phyloP scores from a whole-genome alignment of 2,888 invertebrate species.

The Ptilodon capucinus region DNA sequence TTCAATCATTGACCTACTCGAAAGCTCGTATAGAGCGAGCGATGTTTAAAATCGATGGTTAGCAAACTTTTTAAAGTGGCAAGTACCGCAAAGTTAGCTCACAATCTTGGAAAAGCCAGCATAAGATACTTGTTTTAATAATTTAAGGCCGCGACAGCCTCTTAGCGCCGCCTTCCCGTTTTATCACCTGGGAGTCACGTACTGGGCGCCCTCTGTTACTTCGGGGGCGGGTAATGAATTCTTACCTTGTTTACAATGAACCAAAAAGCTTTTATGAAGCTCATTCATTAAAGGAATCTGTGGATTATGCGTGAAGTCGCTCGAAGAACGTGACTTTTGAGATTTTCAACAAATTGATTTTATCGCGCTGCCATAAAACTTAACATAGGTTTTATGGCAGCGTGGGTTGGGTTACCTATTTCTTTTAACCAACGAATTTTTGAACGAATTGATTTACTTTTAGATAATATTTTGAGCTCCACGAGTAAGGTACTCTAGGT shows the following conservation, averaged over 20 bases:
- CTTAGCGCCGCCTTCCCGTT: constrained; percentile 45
- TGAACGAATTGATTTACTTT: no score
- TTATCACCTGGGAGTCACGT: constrained; percentile 70
- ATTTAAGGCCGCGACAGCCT: constrained; percentile 50
- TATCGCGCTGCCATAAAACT: constrained; percentile 42
- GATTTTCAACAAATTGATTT: constrained; percentile 55
- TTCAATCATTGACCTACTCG: no score
- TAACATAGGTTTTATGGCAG: no score
- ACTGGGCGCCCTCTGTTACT: constrained; percentile 48
- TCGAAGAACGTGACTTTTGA: constrained; percentile 61
- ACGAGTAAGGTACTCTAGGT: no score
- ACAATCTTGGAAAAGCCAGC: constrained; percentile 38
- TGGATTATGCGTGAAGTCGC: constrained; percentile 66
- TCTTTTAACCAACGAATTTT: constrained; percentile 19
- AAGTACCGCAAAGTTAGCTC: constrained; percentile 24
- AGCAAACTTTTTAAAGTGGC: constrained; percentile 6
- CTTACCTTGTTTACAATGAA: constrained; percentile 73
- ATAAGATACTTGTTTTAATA: constrained; percentile 52
- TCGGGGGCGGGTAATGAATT: constrained; percentile 65
- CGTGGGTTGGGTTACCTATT: constrained; percentile 40
- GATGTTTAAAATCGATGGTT: not conserved
- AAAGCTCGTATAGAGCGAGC: not conserved
- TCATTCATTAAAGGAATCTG: constrained; percentile 64
- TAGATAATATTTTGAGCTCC: no score
- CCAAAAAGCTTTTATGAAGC: constrained; percentile 69